phyloP scores from a whole-genome alignment of 2,888 invertebrate genomes.

The Cistogaster globosa region DNA sequence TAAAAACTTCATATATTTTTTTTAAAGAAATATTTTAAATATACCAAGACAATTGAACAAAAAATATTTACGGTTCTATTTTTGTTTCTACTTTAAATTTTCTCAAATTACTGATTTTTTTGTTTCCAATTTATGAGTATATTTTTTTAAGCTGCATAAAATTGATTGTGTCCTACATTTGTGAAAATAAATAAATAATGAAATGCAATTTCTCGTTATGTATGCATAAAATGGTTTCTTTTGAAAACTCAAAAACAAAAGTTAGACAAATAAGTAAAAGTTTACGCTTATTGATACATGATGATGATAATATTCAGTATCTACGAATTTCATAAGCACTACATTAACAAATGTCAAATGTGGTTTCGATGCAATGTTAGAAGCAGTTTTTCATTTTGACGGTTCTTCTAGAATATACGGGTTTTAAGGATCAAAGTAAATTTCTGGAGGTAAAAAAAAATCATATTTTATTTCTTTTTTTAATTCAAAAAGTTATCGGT shows the following conservation, averaged over 20 bases:
- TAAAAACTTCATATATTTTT: no score
- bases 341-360: not conserved
- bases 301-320: not conserved
- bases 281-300: not conserved
- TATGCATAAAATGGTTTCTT: conserved; percentile 24
- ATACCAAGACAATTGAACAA: no score
- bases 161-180: conserved; percentile 38
- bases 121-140: conserved; percentile 13
- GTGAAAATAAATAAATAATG: conserved; percentile 41
- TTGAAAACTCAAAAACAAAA: conserved; percentile 17
- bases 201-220: conserved; percentile 37
- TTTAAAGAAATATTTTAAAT: not conserved
- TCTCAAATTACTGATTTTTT: not conserved
- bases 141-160: not conserved
- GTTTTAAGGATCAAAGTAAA: no score
- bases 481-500: no score
- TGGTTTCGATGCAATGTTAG: no score
- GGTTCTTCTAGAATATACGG: no score
- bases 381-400: no score
- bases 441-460: no score
- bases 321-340: not conserved
- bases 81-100: not conserved
- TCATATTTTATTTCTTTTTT: no score
- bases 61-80: not conserved
- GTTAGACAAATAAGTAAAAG: conserved; percentile 6